Evolutionary conservation across 2,113 vertebrate species (phyloP).

Genomic region (Emydocephalus ijimae): DNA sequence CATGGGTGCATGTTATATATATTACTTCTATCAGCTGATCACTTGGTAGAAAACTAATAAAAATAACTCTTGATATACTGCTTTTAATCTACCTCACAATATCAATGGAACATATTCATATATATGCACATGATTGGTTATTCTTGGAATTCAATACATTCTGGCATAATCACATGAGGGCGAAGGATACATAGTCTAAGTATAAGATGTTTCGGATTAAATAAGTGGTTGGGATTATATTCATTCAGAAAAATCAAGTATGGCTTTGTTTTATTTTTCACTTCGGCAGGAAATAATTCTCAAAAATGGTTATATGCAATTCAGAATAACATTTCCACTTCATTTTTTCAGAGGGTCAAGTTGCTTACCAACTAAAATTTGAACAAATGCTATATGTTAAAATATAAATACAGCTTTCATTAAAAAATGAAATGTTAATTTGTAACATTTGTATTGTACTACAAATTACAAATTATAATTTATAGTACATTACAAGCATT

Average conservation of each 20-base stretch:
- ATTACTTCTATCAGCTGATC: conserved; percentile 72
- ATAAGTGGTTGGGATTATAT: conserved; percentile 46
- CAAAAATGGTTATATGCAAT: not conserved
- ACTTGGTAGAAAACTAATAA: conserved; percentile 72
- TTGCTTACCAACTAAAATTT: not conserved
- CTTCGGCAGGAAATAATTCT: not conserved
- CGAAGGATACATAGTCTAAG: conserved; percentile 59
- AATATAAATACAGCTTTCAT: not conserved
- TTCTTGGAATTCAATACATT: conserved; percentile 55
- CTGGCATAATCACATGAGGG: conserved; percentile 46
- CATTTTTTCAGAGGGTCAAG: not conserved
- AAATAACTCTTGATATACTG: conserved; percentile 65
- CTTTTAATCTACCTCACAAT: conserved; percentile 70
- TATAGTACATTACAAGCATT: not conserved
- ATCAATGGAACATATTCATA: conserved; percentile 66
- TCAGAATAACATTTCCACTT: not conserved
- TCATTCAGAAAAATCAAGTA: conserved; percentile 49
- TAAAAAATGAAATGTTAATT: not conserved
- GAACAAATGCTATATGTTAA: not conserved
- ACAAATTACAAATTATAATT: not conserved
- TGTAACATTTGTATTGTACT: not conserved
- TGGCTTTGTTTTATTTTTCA: conserved; percentile 52
- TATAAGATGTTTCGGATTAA: conserved; percentile 56
- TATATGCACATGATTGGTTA: conserved; percentile 67
- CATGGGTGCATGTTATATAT: conserved; percentile 53